Evolutionary conservation across 1,140 invertebrate species (phyloP).

Genomic region (Agrilus planipennis): DNA sequence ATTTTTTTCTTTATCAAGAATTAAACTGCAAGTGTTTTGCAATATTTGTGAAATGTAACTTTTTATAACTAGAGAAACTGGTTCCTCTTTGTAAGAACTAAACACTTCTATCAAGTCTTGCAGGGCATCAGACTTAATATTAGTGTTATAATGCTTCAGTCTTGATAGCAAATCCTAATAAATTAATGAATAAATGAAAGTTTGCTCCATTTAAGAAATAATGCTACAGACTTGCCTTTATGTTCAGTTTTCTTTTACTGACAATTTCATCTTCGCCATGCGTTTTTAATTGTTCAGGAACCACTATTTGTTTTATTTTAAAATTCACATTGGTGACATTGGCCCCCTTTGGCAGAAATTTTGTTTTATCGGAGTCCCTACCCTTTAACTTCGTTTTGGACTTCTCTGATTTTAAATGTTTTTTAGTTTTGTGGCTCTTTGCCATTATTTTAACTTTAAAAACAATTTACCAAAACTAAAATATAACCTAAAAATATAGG

Average conservation of each 20-base stretch:
- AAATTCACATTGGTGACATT: conserved; percentile 81
- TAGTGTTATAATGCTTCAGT: conserved; percentile 65
- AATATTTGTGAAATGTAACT: conserved; percentile 54
- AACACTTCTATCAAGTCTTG: conserved; percentile 60
- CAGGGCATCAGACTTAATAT: conserved; percentile 54
- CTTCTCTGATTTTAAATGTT: conserved; percentile 61
- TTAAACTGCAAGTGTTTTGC: conserved; percentile 51
- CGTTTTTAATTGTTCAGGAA: conserved; percentile 62
- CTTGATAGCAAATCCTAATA: conserved; percentile 57
- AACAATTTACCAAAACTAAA: neutral
- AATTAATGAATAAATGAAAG: neutral
- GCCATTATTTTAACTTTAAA: conserved; percentile 32
- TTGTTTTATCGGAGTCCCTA: conserved; percentile 49
- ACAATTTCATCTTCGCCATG: conserved; percentile 46
- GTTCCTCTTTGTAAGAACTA: conserved; percentile 35
- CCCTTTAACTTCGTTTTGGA: conserved; percentile 66
- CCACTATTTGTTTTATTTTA: conserved; percentile 76
- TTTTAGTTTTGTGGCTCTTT: conserved; percentile 45
- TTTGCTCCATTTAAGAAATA: neutral
- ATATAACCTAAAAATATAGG: neutral
- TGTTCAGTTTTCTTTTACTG: conserved; percentile 59
- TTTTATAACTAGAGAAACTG: too few species aligned
- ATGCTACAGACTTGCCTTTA: conserved; percentile 39
- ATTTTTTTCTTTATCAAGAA: conserved; percentile 58
- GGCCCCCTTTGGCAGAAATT: conserved; percentile 55